These are phyloP conservation scores for Branchinecta lynchi DNA, from an alignment of 1,140 invertebrate genomes.

Conservation along the genomic window DNA sequence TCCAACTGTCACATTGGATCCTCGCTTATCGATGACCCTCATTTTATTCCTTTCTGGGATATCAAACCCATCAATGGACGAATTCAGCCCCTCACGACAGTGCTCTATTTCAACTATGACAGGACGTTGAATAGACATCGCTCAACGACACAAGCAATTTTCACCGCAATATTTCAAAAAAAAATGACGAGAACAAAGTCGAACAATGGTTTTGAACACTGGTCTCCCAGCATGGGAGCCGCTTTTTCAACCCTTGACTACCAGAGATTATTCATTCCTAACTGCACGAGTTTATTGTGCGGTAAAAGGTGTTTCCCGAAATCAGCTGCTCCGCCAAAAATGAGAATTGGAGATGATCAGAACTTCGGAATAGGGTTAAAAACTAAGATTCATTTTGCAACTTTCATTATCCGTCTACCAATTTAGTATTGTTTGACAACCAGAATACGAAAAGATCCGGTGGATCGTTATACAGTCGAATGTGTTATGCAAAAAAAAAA, in stretches of 20 bases:
- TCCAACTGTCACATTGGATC: conserved; percentile 2
- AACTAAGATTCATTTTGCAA: too few relatives aligned
- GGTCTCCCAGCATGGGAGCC: not conserved
- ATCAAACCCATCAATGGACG: conserved; percentile 9
- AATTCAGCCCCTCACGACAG: not conserved
- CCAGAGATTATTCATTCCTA: conserved; percentile 1
- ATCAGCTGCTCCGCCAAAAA: too few relatives aligned
- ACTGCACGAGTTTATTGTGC: too few relatives aligned
- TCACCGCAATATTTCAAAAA: conserved; percentile 6
- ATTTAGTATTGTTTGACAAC: too few relatives aligned
- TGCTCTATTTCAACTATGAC: conserved; percentile 9
- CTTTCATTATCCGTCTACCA: too few relatives aligned
- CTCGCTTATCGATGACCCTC: conserved; percentile 1
- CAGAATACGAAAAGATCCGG: too few relatives aligned
- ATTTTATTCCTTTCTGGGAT: conserved; percentile 12
- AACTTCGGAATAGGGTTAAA: too few relatives aligned
- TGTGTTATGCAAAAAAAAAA: too few relatives aligned
- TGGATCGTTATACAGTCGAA: too few relatives aligned
- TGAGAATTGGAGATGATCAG: too few relatives aligned
- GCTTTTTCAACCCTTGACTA: conserved; percentile 7
- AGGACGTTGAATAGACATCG: conserved; percentile 2
- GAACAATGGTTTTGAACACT: not conserved
- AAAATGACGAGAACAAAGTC: not conserved
- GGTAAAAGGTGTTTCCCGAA: too few relatives aligned
- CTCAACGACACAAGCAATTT: conserved; percentile 7